A percentile compares a stretch with the other conserved stretches of the same genome.
These are phyloP conservation scores for Drosophila albomicans DNA, from an alignment of 1,140 invertebrate genomes.

Conservation along the genomic window DNA sequence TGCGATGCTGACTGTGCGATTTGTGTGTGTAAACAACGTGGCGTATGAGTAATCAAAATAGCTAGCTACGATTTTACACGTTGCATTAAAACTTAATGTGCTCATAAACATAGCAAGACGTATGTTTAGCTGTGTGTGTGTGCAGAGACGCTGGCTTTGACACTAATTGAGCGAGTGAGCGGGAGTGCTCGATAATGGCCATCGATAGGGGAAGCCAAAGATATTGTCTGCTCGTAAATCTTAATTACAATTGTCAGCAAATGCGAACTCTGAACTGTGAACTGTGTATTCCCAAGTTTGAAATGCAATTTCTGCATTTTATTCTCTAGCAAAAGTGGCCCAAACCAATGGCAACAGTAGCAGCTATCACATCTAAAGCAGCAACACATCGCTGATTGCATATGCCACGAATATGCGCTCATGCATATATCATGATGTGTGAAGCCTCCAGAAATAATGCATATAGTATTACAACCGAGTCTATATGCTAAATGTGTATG, in stretches of 20 bases:
- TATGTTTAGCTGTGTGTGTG: too few relatives aligned
- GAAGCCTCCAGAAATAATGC: conserved; percentile 49
- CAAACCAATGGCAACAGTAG: background rate
- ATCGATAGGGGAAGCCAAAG: conserved; percentile 4
- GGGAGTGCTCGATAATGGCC: conserved; percentile 4
- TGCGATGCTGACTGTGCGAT: conserved; percentile 36
- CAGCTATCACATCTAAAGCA: background rate
- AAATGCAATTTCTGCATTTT: conserved; percentile 32
- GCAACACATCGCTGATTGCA: conserved; percentile 26
- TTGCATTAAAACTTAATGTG: conserved; percentile 58
- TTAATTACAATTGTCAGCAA: conserved; percentile 30
- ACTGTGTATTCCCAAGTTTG: conserved; percentile 6
- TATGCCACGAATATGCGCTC: conserved; percentile 22
- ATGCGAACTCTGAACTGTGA: background rate
- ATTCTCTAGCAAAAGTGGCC: conserved; percentile 20
- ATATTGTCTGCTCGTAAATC: conserved; percentile 30
- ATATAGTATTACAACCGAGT: background rate
- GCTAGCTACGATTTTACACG: conserved; percentile 31
- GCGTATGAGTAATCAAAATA: conserved; percentile 60
- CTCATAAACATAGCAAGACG: conserved; percentile 26
- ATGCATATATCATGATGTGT: conserved; percentile 58
- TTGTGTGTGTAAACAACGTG: conserved; percentile 43
- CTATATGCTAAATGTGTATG: conserved; percentile 17
- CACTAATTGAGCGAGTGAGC: conserved; percentile 30
- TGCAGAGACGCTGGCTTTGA: background rate